Conservation (phyloP, 2,888 invertebrate species). For the Apotomis betuletana region DNA sequence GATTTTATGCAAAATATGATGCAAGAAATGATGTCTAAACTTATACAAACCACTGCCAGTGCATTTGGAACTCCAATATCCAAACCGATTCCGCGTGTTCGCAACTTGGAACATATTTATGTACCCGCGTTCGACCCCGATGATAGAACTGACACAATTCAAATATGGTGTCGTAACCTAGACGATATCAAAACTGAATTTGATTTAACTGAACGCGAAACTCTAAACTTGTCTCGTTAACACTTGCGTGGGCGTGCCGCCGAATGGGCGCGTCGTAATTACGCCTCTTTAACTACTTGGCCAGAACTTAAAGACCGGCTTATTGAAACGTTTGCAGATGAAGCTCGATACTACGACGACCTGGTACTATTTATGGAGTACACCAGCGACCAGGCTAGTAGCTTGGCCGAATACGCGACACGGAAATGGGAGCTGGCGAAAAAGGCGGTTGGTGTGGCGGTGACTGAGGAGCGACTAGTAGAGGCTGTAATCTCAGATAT, state of each 20-base stretch:
- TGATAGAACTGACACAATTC: too few relatives aligned
- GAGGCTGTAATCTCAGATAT: background rate
- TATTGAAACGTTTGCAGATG: constrained; percentile 43
- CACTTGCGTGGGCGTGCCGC: constrained; percentile 39
- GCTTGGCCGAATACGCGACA: constrained; percentile 40
- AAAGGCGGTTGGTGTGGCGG: constrained; percentile 8
- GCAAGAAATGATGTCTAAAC: too few relatives aligned
- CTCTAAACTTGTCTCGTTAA: too few relatives aligned
- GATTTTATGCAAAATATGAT: background rate
- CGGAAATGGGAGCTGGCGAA: constrained; percentile 40
- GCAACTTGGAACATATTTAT: too few relatives aligned
- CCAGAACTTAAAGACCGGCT: constrained; percentile 34
- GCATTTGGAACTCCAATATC: too few relatives aligned
- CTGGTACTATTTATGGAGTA: too few relatives aligned
- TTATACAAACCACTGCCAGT: too few relatives aligned
- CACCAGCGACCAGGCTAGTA: constrained; percentile 36
- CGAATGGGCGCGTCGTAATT: constrained; percentile 43
- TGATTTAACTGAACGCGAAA: constrained; percentile 4
- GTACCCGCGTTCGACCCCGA: too few relatives aligned
- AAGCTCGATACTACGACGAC: constrained; percentile 40
- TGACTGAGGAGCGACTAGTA: background rate
- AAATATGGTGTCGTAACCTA: too few relatives aligned
- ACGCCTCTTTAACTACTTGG: constrained; percentile 40
- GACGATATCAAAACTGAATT: constrained; percentile 3
- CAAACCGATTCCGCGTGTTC: too few relatives aligned